Conservation (phyloP, 37 sponge, comb jelly and placozoan genomes). For the Beroe forskalii region DNA sequence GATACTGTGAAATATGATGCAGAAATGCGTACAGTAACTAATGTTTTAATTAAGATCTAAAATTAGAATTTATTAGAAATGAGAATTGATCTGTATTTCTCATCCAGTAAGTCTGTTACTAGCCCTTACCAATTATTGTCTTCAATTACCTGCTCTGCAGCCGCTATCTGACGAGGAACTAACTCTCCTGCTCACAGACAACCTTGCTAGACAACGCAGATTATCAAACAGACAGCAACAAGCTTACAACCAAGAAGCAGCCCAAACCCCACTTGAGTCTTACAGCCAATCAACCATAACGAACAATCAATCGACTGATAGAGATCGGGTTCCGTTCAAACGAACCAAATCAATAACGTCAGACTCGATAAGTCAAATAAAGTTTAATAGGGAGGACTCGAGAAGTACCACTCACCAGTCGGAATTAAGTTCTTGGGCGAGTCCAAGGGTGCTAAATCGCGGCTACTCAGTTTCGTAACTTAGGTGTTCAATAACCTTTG, state of each 20-base stretch:
- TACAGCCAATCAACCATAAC: neutral
- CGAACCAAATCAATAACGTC: neutral
- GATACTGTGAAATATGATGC: too few species aligned
- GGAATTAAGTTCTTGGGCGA: neutral
- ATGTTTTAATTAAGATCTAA: too few species aligned
- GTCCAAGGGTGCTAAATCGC: neutral
- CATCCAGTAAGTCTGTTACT: too few species aligned
- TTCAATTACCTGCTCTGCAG: neutral
- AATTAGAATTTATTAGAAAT: too few species aligned
- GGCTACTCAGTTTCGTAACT: too few species aligned
- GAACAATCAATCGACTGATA: neutral
- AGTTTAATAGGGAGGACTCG: neutral
- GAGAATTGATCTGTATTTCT: too few species aligned
- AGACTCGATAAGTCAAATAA: neutral
- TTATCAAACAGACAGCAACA: neutral
- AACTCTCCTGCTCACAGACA: neutral
- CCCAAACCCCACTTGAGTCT: neutral
- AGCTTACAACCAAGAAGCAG: neutral
- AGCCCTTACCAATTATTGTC: too few species aligned
- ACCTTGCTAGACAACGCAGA: neutral
- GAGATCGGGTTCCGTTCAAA: neutral
- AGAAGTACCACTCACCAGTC: neutral
- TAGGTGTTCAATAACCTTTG: too few species aligned
- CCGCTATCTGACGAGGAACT: slow-evolving; percentile 23
- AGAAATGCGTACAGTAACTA: too few species aligned